A percentile compares a stretch with the other conserved stretches of the same genome.
Conservation (phyloP, 2,888 invertebrate genomes). For the Tipula vernalis region DNA sequence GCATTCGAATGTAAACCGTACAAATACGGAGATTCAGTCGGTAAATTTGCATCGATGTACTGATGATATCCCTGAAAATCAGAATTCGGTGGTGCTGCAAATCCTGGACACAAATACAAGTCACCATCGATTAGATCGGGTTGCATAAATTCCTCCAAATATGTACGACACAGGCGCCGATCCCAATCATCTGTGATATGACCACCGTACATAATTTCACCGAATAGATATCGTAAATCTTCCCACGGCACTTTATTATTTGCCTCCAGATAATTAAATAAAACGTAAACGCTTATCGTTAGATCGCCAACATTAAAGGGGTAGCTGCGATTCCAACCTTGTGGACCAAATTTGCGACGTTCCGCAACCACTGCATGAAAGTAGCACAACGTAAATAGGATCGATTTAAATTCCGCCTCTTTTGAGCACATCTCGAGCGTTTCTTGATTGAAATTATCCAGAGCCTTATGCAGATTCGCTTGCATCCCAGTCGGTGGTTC, state of each 20-base stretch:
- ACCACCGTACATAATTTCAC: slow-evolving; percentile 96
- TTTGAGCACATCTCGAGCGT: slow-evolving; percentile 85
- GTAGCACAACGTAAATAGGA: slow-evolving; percentile 81
- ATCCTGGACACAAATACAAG: slow-evolving; percentile 65
- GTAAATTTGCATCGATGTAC: slow-evolving; percentile 77
- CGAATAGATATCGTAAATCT: slow-evolving; percentile 85
- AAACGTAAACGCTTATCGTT: slow-evolving; percentile 82
- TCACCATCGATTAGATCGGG: slow-evolving; percentile 81
- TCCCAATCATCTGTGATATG: slow-evolving; percentile 98
- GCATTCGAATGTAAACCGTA: slow-evolving; percentile 72
- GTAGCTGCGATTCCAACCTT: slow-evolving; percentile 44
- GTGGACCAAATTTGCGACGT: slow-evolving; percentile 65
- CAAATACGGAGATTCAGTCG: slow-evolving; percentile 48
- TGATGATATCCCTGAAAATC: slow-evolving; percentile 78
- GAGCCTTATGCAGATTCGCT: slow-evolving; percentile 84
- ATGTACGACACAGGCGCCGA: slow-evolving; percentile 71
- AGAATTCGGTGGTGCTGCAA: slow-evolving; percentile 75
- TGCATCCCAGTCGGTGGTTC: slow-evolving; percentile 92
- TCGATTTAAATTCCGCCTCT: slow-evolving; percentile 84
- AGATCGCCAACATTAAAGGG: slow-evolving; percentile 77
- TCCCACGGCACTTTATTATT: slow-evolving; percentile 87
- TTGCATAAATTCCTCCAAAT: slow-evolving; percentile 78
- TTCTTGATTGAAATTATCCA: slow-evolving; percentile 87
- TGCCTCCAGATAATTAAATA: slow-evolving; percentile 83
- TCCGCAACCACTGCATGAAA: slow-evolving; percentile 46